Evolutionary conservation across 30 jellyfish, hydroid and myxozoan species (phyloP).

Genomic region (Aurelia coerulea): DNA sequence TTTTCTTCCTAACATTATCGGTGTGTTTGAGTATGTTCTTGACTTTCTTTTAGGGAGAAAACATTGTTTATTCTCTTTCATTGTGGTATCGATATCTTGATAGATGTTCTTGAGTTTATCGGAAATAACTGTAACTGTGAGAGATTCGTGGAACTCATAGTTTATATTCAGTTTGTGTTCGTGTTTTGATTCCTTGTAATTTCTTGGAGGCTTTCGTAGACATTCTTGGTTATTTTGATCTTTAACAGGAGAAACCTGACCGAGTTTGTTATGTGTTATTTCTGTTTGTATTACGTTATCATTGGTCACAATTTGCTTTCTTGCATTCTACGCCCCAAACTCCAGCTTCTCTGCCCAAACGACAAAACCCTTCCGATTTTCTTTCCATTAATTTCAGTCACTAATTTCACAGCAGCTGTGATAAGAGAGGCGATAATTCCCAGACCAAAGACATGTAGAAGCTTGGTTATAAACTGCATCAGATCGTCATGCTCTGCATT

Average conservation of each 20-base stretch:
- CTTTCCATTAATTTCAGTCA: conserved; percentile 19
- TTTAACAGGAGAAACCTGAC: not conserved
- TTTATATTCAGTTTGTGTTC: no score
- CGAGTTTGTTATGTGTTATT: not conserved
- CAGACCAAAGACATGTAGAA: conserved; percentile 30
- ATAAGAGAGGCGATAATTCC: conserved; percentile 63
- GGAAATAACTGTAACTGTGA: no score
- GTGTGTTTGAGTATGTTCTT: no score
- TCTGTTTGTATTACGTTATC: not conserved
- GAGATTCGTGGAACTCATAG: no score
- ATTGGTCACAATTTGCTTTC: not conserved
- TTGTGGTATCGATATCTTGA: no score
- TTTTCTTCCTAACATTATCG: no score
- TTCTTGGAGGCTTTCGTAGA: no score
- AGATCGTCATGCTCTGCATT: conserved; percentile 25
- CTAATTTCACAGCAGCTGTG: conserved; percentile 18
- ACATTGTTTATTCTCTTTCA: no score
- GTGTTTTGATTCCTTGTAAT: no score
- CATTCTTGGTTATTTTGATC: no score
- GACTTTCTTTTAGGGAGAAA: no score
- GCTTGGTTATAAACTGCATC: conserved; percentile 1
- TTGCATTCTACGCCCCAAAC: not conserved
- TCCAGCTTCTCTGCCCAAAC: conserved; percentile 7
- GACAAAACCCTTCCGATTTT: conserved; percentile 1
- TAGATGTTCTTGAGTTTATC: no score